Conservation (phyloP, 2,888 invertebrate species). For the Trypoxylon attenuatum region DNA sequence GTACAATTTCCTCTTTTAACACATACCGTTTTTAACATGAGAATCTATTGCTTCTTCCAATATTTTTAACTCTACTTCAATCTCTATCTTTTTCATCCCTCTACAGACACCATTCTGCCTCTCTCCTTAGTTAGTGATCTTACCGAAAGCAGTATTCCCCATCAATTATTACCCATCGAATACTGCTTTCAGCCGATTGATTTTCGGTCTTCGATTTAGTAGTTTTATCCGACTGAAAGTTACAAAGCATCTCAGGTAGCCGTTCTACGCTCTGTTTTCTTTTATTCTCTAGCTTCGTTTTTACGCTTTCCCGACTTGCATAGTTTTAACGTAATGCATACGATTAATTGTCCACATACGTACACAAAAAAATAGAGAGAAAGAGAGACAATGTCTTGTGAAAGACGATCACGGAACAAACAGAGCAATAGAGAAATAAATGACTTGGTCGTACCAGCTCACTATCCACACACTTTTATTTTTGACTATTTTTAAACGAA, state of each 20-base stretch:
- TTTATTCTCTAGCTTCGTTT: conserved; percentile 12
- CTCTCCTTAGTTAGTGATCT: too few species aligned
- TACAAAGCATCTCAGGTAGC: conserved; percentile 57
- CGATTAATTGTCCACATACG: conserved; percentile 4
- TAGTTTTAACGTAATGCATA: conserved; percentile 1
- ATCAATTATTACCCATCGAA: too few species aligned
- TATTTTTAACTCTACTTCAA: conserved; percentile 31
- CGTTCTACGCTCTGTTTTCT: conserved; percentile 30
- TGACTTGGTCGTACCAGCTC: too few species aligned
- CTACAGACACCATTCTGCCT: too few species aligned
- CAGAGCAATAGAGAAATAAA: neutral
- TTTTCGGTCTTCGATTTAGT: conserved; percentile 14
- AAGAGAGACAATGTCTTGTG: neutral
- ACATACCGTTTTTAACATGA: conserved; percentile 42
- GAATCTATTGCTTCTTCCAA: conserved; percentile 60
- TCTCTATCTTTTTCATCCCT: conserved; percentile 17
- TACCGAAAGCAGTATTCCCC: conserved; percentile 43
- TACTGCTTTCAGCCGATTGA: conserved; percentile 19
- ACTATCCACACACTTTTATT: too few species aligned
- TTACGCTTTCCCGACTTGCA: neutral
- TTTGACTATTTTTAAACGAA: too few species aligned
- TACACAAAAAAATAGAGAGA: too few species aligned
- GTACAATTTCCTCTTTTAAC: conserved; percentile 50
- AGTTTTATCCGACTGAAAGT: conserved; percentile 54
- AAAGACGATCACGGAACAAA: neutral